Conservation (phyloP, 2,888 invertebrate genomes). For the Lasioglossum marginatum region DNA sequence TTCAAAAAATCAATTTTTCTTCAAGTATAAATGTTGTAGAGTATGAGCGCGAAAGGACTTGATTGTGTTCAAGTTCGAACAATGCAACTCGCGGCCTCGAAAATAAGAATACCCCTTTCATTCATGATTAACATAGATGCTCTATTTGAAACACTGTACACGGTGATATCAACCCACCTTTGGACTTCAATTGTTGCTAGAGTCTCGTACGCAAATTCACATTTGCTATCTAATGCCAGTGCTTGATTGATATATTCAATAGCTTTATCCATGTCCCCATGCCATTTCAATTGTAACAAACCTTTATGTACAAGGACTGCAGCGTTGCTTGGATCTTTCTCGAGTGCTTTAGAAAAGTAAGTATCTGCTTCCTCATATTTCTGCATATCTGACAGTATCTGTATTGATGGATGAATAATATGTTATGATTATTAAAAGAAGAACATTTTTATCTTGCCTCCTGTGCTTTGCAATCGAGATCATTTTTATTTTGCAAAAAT, state of each 20-base stretch:
- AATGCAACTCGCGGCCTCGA: not conserved
- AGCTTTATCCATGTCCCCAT: slow-evolving; percentile 92
- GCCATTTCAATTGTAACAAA: slow-evolving; percentile 93
- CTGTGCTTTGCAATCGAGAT: not conserved
- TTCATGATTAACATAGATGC: slow-evolving; percentile 31
- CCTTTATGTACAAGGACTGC: slow-evolving; percentile 95
- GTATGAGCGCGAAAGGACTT: no score
- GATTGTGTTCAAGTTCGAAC: no score
- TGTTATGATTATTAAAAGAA: not conserved
- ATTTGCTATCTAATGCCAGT: slow-evolving; percentile 94
- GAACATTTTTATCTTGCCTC: not conserved
- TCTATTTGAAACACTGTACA: not conserved
- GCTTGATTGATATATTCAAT: slow-evolving; percentile 92
- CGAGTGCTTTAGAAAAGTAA: slow-evolving; percentile 92
- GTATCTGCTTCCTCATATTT: slow-evolving; percentile 93
- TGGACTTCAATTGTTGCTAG: slow-evolving; percentile 98
- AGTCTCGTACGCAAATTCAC: slow-evolving; percentile 98
- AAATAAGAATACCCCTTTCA: not conserved
- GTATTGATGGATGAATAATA: slow-evolving; percentile 41
- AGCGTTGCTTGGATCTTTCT: slow-evolving; percentile 94
- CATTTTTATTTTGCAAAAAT: not conserved
- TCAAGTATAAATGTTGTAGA: not conserved
- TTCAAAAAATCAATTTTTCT: not conserved
- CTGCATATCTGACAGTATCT: slow-evolving; percentile 92
- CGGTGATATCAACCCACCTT: slow-evolving; percentile 75